A percentile compares a stretch with the other conserved stretches of the same genome.
phyloP scores from a whole-genome alignment of 2,113 vertebrate genomes.

The Lontra canadensis region DNA sequence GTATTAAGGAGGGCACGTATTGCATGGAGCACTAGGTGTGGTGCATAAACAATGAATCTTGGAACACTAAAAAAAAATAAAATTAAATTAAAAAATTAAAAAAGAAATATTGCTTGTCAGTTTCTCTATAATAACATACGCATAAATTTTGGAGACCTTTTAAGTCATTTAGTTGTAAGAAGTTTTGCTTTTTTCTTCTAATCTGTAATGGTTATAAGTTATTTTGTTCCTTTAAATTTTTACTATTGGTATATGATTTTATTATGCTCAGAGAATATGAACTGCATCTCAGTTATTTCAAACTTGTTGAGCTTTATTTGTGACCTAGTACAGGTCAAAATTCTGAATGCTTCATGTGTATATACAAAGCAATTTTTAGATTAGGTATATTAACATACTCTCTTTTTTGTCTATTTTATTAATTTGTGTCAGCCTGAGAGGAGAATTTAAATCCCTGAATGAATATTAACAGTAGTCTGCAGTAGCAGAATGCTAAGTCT shows the following conservation, averaged over 20 bases:
- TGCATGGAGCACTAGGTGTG: too few species aligned
- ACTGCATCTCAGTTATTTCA: background rate
- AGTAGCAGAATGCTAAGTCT: background rate
- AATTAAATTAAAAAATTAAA: background rate
- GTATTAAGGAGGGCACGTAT: too few species aligned
- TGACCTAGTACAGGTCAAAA: background rate
- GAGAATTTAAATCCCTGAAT: background rate
- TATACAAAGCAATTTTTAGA: background rate
- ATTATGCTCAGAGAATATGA: background rate
- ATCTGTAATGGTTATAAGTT: background rate
- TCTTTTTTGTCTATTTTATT: background rate
- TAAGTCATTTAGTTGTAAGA: background rate
- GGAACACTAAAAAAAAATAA: too few species aligned
- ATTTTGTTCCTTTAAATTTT: background rate
- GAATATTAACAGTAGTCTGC: background rate
- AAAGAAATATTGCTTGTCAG: background rate
- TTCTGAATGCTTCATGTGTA: background rate
- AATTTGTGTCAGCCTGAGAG: background rate
- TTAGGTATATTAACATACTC: background rate
- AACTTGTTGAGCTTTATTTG: background rate
- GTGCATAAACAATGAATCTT: too few species aligned
- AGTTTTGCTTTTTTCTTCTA: background rate
- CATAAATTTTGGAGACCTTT: background rate
- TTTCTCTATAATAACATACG: background rate
- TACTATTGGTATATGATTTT: background rate